Evolutionary conservation across 2,113 vertebrate species (phyloP).

Genomic region (Gopherus flavomarginatus): DNA sequence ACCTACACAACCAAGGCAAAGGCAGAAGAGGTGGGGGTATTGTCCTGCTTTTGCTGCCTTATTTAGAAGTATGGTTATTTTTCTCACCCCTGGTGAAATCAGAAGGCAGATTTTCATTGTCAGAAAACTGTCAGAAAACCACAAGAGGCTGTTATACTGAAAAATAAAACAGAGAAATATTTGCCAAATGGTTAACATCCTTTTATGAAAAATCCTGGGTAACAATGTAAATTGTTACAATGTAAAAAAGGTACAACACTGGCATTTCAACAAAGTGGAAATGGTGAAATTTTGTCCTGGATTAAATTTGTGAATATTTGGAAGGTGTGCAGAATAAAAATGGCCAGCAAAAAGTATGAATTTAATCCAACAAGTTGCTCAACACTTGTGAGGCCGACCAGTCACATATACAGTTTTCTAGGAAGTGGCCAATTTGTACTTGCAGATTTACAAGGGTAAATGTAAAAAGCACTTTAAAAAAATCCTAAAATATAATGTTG

Average conservation of each 20-base stretch:
- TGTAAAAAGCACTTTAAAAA: neutral
- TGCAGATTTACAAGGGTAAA: neutral
- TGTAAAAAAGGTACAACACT: neutral
- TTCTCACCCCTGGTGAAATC: neutral
- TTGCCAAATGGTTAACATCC: neutral
- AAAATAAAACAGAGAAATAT: neutral
- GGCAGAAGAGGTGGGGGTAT: rapidly evolving
- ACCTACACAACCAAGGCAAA: neutral
- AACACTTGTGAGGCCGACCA: neutral
- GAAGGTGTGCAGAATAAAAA: neutral
- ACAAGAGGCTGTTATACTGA: neutral
- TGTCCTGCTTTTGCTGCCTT: neutral
- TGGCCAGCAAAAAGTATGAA: neutral
- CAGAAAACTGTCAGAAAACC: rapidly evolving
- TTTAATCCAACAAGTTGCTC: rapidly evolving
- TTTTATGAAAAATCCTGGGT: neutral
- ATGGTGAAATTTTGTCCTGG: neutral
- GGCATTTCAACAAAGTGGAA: neutral
- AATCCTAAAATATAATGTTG: neutral
- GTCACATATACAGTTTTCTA: neutral
- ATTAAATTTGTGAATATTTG: neutral
- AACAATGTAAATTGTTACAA: neutral
- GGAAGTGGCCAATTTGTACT: neutral
- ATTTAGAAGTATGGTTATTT: neutral
- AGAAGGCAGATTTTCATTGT: neutral